phyloP scores from a whole-genome alignment of 1,140 invertebrate species.

The Zeugodacus cucurbitae region DNA sequence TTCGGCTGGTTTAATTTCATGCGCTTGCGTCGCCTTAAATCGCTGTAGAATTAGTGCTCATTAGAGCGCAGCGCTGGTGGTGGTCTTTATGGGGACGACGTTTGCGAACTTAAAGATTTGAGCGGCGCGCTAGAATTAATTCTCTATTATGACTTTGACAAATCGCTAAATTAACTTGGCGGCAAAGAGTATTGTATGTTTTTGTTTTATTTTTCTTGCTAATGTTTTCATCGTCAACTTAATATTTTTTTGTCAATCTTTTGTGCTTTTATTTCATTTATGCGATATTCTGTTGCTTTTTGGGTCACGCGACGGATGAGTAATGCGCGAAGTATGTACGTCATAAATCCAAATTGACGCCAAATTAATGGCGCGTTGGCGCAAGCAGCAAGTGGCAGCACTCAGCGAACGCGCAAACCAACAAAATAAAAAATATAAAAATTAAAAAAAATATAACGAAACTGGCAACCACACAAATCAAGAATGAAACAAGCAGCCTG shows the following conservation, averaged over 20 bases:
- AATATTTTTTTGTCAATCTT: neutral
- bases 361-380: slow-evolving; percentile 28
- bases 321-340: neutral
- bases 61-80: neutral
- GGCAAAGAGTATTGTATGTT: neutral
- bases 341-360: slow-evolving; percentile 25
- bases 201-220: neutral
- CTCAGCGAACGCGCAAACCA: neutral
- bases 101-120: neutral
- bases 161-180: neutral
- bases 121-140: neutral
- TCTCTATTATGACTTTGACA: slow-evolving; percentile 25
- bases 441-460: neutral
- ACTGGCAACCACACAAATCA: neutral
- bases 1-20: neutral
- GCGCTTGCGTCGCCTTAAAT: neutral
- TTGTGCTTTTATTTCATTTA: neutral
- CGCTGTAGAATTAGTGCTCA: neutral
- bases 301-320: slow-evolving; percentile 8
- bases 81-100: neutral
- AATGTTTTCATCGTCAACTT: neutral
- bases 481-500: neutral
- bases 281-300: neutral
- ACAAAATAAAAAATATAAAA: neutral
- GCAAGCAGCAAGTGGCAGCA: neutral